These are phyloP conservation scores for Willowsia nigromaculata DNA, from an alignment of 2,888 invertebrate species.

Conservation along the genomic window DNA sequence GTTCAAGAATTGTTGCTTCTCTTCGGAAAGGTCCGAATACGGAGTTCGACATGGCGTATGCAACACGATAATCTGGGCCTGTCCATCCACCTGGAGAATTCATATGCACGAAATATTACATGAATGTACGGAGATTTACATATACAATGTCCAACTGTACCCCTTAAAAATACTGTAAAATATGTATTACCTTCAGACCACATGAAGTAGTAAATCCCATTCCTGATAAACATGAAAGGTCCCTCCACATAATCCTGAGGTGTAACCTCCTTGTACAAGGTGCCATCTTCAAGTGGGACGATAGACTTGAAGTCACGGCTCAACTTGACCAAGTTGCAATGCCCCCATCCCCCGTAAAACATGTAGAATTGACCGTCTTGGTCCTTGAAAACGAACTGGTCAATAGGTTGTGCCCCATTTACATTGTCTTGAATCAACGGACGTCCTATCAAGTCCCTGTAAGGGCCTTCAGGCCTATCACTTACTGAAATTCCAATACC, in stretches of 20 bases:
- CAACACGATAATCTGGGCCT: conserved; percentile 74
- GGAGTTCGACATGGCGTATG: conserved; percentile 70
- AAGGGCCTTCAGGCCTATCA: conserved; percentile 73
- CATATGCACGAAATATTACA: background rate
- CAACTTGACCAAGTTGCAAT: conserved; percentile 73
- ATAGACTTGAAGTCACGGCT: conserved; percentile 56
- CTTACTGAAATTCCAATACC: conserved; percentile 72
- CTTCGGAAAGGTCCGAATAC: conserved; percentile 69
- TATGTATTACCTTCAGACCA: conserved; percentile 74
- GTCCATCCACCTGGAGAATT: conserved; percentile 62
- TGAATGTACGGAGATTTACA: background rate
- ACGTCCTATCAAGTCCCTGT: conserved; percentile 68
- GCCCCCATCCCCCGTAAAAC: conserved; percentile 75
- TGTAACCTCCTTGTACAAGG: conserved; percentile 72
- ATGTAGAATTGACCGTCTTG: conserved; percentile 71
- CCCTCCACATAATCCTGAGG: conserved; percentile 72
- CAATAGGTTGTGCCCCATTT: conserved; percentile 75
- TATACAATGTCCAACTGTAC: too few species aligned
- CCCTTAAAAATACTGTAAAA: too few species aligned
- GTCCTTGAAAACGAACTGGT: conserved; percentile 75
- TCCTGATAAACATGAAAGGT: conserved; percentile 72
- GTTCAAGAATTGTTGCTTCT: conserved; percentile 69
- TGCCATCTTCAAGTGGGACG: conserved; percentile 67
- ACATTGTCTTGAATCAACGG: conserved; percentile 71
- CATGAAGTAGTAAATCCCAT: conserved; percentile 75